Evolutionary conservation across 2,888 invertebrate species (phyloP).

Genomic region (Eilema sororculum): DNA sequence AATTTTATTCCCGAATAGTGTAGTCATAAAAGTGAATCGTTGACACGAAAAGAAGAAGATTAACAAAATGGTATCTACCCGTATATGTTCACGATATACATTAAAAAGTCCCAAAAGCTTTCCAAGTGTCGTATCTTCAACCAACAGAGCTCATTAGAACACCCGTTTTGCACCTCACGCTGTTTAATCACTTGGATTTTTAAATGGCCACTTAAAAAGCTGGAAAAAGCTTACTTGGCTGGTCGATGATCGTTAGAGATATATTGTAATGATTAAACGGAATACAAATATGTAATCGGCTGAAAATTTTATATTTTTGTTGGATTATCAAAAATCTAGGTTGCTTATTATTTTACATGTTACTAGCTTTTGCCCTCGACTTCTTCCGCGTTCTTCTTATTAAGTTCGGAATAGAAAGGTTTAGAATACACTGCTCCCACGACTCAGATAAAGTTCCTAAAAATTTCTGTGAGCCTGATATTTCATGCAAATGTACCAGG

Average conservation of each 20-base stretch:
- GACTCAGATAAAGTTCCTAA: too few species aligned
- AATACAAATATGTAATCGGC: neutral
- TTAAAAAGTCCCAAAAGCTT: neutral
- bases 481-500: too few species aligned
- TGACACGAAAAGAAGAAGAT: too few species aligned
- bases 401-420: too few species aligned
- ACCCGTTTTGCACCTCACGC: neutral
- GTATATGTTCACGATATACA: neutral
- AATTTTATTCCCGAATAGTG: too few species aligned
- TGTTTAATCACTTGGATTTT: slow-evolving; percentile 1
- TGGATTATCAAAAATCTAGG: neutral
- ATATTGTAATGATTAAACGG: neutral
- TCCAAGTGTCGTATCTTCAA: too few species aligned
- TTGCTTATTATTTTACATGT: neutral
- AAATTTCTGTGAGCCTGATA: too few species aligned
- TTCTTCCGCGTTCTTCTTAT: too few species aligned
- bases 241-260: neutral
- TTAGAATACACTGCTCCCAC: too few species aligned
- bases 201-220: neutral
- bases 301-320: neutral
- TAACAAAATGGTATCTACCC: neutral
- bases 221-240: neutral
- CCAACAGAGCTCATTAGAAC: too few species aligned
- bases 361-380: too few species aligned
- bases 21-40: too few species aligned